phyloP scores from a whole-genome alignment of 2,888 invertebrate genomes.

The Heteromurus nitidus region DNA sequence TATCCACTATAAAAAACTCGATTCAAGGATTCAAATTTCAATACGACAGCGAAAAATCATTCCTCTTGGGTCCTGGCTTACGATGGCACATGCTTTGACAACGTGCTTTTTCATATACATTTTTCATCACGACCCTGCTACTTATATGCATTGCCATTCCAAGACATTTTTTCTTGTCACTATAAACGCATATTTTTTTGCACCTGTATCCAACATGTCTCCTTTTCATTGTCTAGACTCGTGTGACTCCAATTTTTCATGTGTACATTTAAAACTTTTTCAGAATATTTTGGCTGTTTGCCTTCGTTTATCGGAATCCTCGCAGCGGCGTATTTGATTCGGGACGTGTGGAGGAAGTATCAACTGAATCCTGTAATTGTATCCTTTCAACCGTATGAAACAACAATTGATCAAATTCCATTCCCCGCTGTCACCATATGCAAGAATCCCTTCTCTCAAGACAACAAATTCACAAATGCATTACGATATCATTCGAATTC shows the following conservation, averaged over 20 bases:
- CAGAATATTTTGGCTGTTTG: slow-evolving; percentile 69
- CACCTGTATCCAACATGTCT: no score
- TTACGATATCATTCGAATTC: background rate
- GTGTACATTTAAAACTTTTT: slow-evolving; percentile 1
- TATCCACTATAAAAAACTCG: no score
- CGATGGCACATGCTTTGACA: no score
- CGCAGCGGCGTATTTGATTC: slow-evolving; percentile 66
- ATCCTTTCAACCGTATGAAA: slow-evolving; percentile 67
- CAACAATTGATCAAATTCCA: slow-evolving; percentile 62
- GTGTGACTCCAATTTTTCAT: background rate
- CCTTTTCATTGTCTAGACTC: background rate
- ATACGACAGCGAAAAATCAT: no score
- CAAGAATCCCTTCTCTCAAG: background rate
- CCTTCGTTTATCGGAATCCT: slow-evolving; percentile 58
- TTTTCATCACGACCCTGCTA: no score
- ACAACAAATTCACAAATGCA: background rate
- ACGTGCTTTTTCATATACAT: no score
- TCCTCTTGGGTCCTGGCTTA: no score
- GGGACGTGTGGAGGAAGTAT: slow-evolving; percentile 66
- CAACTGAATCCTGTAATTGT: slow-evolving; percentile 69
- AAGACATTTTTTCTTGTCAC: no score
- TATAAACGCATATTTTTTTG: no score
- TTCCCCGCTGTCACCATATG: slow-evolving; percentile 71
- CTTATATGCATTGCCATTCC: no score
- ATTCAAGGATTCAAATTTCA: no score